phyloP scores from a whole-genome alignment of 2,888 invertebrate genomes.

The Vannuccia rotundouncinata region DNA sequence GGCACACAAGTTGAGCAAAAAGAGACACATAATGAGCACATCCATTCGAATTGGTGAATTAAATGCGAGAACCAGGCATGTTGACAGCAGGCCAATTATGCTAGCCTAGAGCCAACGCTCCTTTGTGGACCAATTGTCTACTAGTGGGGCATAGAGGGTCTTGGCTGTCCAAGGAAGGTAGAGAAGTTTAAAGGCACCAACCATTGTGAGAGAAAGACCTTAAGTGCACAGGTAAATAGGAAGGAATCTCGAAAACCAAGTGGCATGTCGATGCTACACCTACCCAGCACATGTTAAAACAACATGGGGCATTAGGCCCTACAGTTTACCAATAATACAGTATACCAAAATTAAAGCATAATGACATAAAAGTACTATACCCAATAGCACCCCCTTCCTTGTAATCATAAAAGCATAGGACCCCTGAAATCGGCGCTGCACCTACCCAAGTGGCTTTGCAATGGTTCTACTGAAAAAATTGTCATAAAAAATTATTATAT shows the following conservation, averaged over 20 bases:
- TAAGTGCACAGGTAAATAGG: slow-evolving; percentile 53
- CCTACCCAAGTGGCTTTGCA: too few species aligned
- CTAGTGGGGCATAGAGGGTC: slow-evolving; percentile 55
- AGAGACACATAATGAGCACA: slow-evolving; percentile 44
- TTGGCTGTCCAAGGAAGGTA: slow-evolving; percentile 56
- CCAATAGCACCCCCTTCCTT: too few species aligned
- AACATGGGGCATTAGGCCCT: too few species aligned
- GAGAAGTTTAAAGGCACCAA: slow-evolving; percentile 53
- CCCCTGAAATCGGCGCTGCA: too few species aligned
- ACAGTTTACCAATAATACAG: too few species aligned
- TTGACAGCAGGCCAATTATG: slow-evolving; percentile 46
- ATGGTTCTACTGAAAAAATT: too few species aligned
- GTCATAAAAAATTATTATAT: too few species aligned
- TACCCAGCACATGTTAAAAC: too few species aligned
- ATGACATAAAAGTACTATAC: too few species aligned
- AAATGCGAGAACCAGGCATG: slow-evolving; percentile 49
- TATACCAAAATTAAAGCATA: too few species aligned
- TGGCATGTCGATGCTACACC: too few species aligned
- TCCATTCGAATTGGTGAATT: slow-evolving; percentile 44
- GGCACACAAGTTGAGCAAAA: slow-evolving; percentile 52
- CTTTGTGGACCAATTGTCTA: slow-evolving; percentile 52
- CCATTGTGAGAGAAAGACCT: slow-evolving; percentile 52
- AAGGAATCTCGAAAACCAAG: slow-evolving; percentile 53
- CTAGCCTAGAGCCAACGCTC: slow-evolving; percentile 52
- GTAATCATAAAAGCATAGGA: too few species aligned